Evolutionary conservation across 2,888 invertebrate species (phyloP), one percentile per base, ranked within the genome.

Genomic region (Torymus auratus): DNA sequence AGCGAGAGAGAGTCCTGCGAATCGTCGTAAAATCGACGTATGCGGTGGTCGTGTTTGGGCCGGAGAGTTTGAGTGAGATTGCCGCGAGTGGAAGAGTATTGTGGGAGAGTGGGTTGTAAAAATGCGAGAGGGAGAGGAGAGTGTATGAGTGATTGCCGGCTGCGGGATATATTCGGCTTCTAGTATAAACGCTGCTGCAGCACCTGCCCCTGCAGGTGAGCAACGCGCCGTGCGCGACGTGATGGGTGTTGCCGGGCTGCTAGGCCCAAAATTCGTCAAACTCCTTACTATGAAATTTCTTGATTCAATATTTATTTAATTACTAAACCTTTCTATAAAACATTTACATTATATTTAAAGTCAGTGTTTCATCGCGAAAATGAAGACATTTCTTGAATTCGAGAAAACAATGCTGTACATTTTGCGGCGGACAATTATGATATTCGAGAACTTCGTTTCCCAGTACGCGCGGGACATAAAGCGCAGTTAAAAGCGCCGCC

Each of bases 11-110:
- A 58, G 64, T n/a, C 20, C 67, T 14, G 73, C 79, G 76, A 71
- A 61, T 72, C 71, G 60, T 62, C 84, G 84, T 83, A 82, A 83
- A 82, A 73, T 81, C 74, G 69, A 68, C 69, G 82, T 82, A 78
- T 81, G 78, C 67, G 13, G 14, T 13, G n/a, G 17, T 14, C 65
- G 13, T n/a, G 13, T 12, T 56, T 41, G 41, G 12, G 17, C 28
- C 7, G 28, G 28, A 4, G 28, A 28, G 28, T 3, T 28, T 28
- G 28, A 28, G 28, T 5, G 28, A 28, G 28, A 28, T 28, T 28
- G 28, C 28, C 7, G 7, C 28, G 28, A 28, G 3, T 28, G 28
- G 28, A 28, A 28, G 28, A 28, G 28, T 28, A 28, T 28, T 28
- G 28, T 28, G 28, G 3, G 28, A 28, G 61, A 50, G 64, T 28